Conservation (phyloP, 2,888 invertebrate genomes). For the Odontocerum albicorne region DNA sequence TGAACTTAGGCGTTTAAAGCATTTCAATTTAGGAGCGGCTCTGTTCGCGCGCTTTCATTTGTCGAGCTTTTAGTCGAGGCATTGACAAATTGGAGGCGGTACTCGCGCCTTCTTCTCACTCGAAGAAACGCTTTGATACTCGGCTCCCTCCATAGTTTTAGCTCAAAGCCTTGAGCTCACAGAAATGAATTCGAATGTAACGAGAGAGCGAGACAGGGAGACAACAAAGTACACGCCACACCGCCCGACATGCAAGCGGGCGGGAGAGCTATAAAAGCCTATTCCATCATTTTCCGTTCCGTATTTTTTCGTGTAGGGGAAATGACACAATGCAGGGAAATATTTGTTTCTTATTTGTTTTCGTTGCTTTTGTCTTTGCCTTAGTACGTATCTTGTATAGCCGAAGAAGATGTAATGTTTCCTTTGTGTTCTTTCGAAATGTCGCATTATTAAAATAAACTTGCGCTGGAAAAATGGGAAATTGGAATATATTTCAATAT, state of each 20-base stretch:
- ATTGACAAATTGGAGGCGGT: constrained; percentile 51
- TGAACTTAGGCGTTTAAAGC: constrained; percentile 33
- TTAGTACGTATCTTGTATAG: neutral
- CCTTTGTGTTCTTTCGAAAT: no score
- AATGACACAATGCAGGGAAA: constrained; percentile 19
- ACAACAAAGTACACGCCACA: constrained; percentile 19
- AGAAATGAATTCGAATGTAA: constrained; percentile 30
- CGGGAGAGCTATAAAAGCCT: constrained; percentile 12
- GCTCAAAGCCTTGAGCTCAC: constrained; percentile 24
- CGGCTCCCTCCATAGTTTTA: constrained; percentile 29
- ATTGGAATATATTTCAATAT: neutral
- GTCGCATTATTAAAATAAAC: no score
- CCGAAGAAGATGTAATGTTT: constrained; percentile 13
- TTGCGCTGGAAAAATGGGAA: neutral
- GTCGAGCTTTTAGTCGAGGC: constrained; percentile 56
- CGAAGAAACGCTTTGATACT: constrained; percentile 29
- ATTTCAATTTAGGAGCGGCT: constrained; percentile 31
- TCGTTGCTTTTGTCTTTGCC: constrained; percentile 29
- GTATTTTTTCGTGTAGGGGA: constrained; percentile 15
- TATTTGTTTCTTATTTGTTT: constrained; percentile 27
- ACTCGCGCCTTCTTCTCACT: constrained; percentile 17
- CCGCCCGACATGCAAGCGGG: constrained; percentile 6
- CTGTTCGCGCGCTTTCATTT: constrained; percentile 57
- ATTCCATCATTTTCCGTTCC: constrained; percentile 12
- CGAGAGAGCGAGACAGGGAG: constrained; percentile 5